Base-by-base conservation (phyloP, 2,888 invertebrate genomes). In the Pinctada fucata region DNA sequence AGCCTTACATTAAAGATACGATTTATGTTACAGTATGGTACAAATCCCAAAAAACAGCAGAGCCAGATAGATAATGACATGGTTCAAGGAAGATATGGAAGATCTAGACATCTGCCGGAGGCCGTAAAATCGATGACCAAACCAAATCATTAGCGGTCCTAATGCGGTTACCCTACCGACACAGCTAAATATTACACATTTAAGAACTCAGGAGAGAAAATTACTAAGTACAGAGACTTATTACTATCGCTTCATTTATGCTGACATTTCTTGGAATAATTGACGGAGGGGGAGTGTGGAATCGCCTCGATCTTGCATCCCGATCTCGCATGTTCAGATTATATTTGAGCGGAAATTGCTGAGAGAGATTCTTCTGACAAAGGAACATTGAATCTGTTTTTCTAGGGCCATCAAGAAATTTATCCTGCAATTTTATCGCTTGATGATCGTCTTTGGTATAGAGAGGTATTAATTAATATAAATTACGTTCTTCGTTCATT, bases 171-270 rank as follows among this genome's bases (percentile, higher is more conserved):
- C 71, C 71, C 71, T 71, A 49, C 71, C 52, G 45, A 71, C 71
- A 51, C 47, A 45, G 50, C 51, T 51, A 49, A 71, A 71, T 51
- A 71, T 71, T 51, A 71, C 71, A 71, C 71, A 51, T 71, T 71
- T 51, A 51, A 49, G 71, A 51, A 71, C 71, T 71, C 71, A 16
- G 6, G 71, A 51, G 71, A 71, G 71, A 71, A 16, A 71, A 71
- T 71, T 71, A 71, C 51, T 49, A 31, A 51, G 16, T 71, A 51
- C 50, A 71, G 50, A 45, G 45, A 52, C 71, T 71, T 71, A 71
- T 51, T 71, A 51, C 71, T 71, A 51, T 16, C 71, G 71, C 71
- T 71, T 71, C 71, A 71, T 71, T 71, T 71, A 71, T 71, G 50
- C 71, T 10, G 58, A 5, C 58, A 52, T 52, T 52, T 52, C 58